phyloP scores from a whole-genome alignment of 2,113 vertebrate species.

The Genyomyrus donnyi region DNA sequence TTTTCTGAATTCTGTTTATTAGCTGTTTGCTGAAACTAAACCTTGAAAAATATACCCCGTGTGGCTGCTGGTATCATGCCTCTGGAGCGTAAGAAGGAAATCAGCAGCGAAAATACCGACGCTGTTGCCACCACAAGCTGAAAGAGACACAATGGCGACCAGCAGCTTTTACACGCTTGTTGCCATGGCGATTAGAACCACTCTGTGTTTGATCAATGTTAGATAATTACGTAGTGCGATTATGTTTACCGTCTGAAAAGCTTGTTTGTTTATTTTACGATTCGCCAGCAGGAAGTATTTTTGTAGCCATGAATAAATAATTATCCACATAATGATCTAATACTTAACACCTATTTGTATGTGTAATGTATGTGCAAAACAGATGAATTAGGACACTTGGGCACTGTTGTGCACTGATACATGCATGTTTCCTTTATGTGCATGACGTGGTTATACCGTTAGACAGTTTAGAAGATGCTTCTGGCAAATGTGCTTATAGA shows the following conservation, averaged over 20 bases:
- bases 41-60: neutral
- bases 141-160: conserved; percentile 30
- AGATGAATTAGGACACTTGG: neutral
- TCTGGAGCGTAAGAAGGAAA: neutral
- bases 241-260: conserved; percentile 56
- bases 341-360: conserved; percentile 28
- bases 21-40: neutral
- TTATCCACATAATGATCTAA: conserved; percentile 34
- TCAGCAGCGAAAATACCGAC: neutral
- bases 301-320: conserved; percentile 54
- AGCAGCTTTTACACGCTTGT: conserved; percentile 37
- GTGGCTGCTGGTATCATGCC: neutral
- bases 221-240: conserved; percentile 55
- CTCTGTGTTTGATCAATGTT: conserved; percentile 49
- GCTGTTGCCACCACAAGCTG: conserved; percentile 35
- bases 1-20: neutral
- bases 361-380: neutral
- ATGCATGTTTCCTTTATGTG: neutral
- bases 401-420: neutral
- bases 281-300: conserved; percentile 52
- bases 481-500: neutral
- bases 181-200: conserved; percentile 50
- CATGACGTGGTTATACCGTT: neutral
- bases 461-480: neutral
- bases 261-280: conserved; percentile 59